Evolutionary conservation across 2,797 vertebrate genomes (phyloP).

Genomic region (Sebastes alutus): DNA sequence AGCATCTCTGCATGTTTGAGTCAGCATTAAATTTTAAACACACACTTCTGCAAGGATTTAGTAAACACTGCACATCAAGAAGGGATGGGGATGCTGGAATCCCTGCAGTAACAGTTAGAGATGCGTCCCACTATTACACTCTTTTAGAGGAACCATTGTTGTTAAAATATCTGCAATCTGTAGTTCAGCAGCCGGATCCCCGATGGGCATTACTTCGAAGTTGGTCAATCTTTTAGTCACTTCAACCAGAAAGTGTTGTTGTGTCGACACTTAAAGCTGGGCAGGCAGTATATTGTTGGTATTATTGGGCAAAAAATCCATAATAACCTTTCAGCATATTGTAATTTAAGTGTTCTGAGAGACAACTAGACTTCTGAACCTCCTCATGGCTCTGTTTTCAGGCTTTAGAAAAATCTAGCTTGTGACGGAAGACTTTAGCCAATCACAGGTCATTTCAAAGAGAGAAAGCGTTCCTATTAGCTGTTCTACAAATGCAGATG

Average conservation of each 20-base stretch:
- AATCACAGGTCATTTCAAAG: background rate
- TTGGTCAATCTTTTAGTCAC: constrained; percentile 3
- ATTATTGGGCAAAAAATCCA: background rate
- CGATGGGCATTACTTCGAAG: background rate
- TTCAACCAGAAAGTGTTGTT: background rate
- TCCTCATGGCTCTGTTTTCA: background rate
- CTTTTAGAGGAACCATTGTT: background rate
- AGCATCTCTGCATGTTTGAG: constrained; percentile 2
- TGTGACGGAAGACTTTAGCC: rapidly evolving
- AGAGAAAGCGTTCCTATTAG: background rate
- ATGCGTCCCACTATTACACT: background rate
- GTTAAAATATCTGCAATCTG: background rate
- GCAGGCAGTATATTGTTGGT: background rate
- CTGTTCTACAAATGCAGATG: background rate
- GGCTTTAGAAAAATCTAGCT: background rate
- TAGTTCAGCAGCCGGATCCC: background rate
- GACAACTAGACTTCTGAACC: background rate
- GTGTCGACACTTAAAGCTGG: constrained; percentile 16
- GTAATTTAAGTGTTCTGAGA: background rate
- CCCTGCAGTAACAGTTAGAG: background rate
- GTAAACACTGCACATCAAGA: background rate
- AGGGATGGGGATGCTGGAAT: background rate
- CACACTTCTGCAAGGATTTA: background rate
- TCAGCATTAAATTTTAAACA: constrained; percentile 20
- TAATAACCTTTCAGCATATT: background rate